Percentiles rank a stretch among this genome's conserved stretches.
Evolutionary conservation across 2,113 vertebrate species (phyloP).

Genomic region (Sarotherodon lohbergeri): DNA sequence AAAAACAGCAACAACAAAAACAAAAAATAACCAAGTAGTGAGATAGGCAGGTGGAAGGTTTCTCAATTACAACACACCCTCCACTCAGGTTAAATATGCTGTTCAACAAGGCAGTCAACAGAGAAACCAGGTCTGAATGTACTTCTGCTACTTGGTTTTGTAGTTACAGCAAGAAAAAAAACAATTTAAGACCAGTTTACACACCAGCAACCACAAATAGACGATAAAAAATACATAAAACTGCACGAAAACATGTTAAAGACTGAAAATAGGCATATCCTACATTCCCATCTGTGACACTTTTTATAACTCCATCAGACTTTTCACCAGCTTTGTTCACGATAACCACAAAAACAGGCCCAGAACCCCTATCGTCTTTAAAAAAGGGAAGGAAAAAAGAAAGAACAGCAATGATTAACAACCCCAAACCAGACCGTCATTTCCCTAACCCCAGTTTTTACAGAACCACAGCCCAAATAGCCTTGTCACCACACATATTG

Average conservation of each 20-base stretch:
- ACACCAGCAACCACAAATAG: neutral
- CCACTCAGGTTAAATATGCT: neutral
- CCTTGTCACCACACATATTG: constrained; percentile 8
- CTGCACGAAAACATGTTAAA: neutral
- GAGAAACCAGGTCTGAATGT: neutral
- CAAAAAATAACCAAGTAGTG: neutral
- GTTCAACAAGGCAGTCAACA: neutral
- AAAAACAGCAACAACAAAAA: neutral
- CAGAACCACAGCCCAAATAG: constrained; percentile 23
- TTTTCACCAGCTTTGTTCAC: neutral
- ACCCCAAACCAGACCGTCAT: neutral
- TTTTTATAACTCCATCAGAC: neutral
- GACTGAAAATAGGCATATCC: accelerated
- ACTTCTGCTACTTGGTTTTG: neutral
- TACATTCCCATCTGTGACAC: neutral
- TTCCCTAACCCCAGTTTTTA: neutral
- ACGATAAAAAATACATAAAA: neutral
- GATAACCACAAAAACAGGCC: neutral
- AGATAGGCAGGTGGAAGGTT: neutral
- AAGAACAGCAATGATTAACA: neutral
- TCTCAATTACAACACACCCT: neutral
- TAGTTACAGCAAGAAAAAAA: neutral
- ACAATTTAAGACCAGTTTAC: neutral
- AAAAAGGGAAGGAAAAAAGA: neutral
- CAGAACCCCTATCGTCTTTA: neutral